phyloP scores from a whole-genome alignment of 35 echinoderm and acorn worm genomes.

The Hemicentrotus pulcherrimus region DNA sequence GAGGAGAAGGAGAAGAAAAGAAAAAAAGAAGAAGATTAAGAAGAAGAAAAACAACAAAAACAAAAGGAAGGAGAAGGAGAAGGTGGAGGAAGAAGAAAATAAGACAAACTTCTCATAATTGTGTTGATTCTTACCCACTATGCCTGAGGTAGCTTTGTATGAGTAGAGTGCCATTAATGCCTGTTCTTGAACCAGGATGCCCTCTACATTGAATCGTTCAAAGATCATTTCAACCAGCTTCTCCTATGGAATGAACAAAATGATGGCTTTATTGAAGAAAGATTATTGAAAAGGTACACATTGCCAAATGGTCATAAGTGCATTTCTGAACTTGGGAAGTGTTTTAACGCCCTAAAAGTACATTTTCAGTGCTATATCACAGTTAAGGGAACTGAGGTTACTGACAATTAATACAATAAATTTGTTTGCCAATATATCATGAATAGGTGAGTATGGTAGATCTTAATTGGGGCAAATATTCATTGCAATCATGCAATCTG shows the following conservation, averaged over 20 bases:
- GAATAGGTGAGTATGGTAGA: too few species aligned
- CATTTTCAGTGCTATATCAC: too few species aligned
- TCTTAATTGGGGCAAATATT: not conserved
- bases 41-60: too few species aligned
- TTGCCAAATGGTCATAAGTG: too few species aligned
- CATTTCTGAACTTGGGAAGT: too few species aligned
- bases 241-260: constrained; percentile 60
- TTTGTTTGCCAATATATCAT: too few species aligned
- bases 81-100: not conserved
- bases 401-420: too few species aligned
- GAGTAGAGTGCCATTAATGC: constrained; percentile 95
- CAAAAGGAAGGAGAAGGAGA: not conserved
- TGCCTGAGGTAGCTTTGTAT: constrained; percentile 96
- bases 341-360: too few species aligned
- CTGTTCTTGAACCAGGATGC: constrained; percentile 86
- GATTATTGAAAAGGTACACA: not conserved
- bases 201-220: constrained; percentile 90
- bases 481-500: not conserved
- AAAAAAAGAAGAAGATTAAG: too few species aligned
- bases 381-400: too few species aligned
- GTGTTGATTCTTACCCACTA: constrained; percentile 78
- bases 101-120: not conserved
- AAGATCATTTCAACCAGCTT: constrained; percentile 91
- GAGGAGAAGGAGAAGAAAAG: too few species aligned
- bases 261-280: not conserved